Percentiles rank a stretch among this genome's conserved stretches.
These are phyloP conservation scores for Epistrophe grossulariae DNA, from an alignment of 2,888 invertebrate genomes.

Conservation along the genomic window DNA sequence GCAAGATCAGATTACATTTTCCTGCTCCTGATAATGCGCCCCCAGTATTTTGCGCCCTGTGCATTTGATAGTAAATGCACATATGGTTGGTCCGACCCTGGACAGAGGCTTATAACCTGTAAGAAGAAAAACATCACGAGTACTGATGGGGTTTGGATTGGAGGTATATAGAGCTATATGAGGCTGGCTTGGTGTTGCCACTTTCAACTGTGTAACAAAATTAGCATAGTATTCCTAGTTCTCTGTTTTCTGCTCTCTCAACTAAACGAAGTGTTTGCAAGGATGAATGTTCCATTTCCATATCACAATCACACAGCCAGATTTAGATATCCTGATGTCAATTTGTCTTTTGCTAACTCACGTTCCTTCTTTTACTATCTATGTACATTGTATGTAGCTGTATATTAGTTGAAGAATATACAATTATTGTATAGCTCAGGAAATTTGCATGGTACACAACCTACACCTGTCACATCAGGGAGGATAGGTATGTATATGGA, in stretches of 20 bases:
- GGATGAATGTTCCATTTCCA: slow-evolving; percentile 19
- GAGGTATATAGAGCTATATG: background rate
- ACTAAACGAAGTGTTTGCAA: slow-evolving; percentile 57
- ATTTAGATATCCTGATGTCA: slow-evolving; percentile 50
- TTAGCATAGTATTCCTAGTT: slow-evolving; percentile 51
- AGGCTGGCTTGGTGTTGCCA: background rate
- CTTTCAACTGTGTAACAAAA: slow-evolving; percentile 44
- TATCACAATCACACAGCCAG: slow-evolving; percentile 37
- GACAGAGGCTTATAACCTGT: no score
- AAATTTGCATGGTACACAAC: slow-evolving; percentile 41
- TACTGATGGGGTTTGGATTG: background rate
- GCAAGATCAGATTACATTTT: no score
- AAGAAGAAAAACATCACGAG: no score
- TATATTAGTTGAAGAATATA: background rate
- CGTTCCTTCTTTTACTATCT: background rate
- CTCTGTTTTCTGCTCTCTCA: background rate
- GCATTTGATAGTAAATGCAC: no score
- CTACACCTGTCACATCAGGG: slow-evolving; percentile 51
- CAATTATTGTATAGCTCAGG: slow-evolving; percentile 31
- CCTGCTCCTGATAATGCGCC: no score
- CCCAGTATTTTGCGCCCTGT: no score
- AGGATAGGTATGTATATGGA: background rate
- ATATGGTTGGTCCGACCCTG: no score
- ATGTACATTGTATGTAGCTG: no score
- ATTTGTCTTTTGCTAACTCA: slow-evolving; percentile 48